Conservation (phyloP, 1,140 invertebrate genomes). For the Drosophila watanabei region DNA sequence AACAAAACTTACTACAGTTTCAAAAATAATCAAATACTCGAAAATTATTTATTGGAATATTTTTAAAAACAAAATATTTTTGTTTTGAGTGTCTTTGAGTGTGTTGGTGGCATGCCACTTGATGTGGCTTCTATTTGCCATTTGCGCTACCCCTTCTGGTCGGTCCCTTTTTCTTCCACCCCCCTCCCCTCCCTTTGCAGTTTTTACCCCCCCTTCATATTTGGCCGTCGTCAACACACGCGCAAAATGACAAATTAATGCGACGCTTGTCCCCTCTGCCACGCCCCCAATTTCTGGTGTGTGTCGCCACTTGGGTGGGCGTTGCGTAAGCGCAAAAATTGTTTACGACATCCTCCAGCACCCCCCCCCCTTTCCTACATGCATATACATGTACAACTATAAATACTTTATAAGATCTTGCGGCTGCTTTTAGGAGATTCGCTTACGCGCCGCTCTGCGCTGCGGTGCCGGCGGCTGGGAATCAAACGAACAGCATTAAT, state of each 20-base stretch:
- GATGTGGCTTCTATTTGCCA: conserved; percentile 52
- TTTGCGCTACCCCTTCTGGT: not conserved
- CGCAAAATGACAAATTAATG: conserved; percentile 81
- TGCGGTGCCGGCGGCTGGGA: conserved; percentile 18
- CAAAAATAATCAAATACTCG: too few relatives aligned
- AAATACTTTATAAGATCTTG: conserved; percentile 54
- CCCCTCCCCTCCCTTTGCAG: not conserved
- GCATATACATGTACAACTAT: conserved; percentile 19
- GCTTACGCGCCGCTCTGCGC: not conserved
- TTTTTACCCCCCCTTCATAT: conserved; percentile 6
- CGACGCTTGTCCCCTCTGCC: conserved; percentile 47
- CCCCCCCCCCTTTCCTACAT: not conserved
- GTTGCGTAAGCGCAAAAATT: conserved; percentile 68
- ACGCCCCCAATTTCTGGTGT: conserved; percentile 36
- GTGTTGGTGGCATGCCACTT: conserved; percentile 64
- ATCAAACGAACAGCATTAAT: conserved; percentile 30
- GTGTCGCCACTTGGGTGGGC: conserved; percentile 59
- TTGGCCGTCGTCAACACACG: conserved; percentile 62
- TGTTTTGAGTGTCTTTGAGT: conserved; percentile 4
- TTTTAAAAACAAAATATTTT: not conserved
- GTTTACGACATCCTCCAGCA: conserved; percentile 68
- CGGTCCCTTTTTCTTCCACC: not conserved
- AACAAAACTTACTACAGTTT: too few relatives aligned
- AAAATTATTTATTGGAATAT: too few relatives aligned
- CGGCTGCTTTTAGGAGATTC: conserved; percentile 32